phyloP scores from a whole-genome alignment of 2,888 invertebrate genomes.

The Siphlonurus alternatus region DNA sequence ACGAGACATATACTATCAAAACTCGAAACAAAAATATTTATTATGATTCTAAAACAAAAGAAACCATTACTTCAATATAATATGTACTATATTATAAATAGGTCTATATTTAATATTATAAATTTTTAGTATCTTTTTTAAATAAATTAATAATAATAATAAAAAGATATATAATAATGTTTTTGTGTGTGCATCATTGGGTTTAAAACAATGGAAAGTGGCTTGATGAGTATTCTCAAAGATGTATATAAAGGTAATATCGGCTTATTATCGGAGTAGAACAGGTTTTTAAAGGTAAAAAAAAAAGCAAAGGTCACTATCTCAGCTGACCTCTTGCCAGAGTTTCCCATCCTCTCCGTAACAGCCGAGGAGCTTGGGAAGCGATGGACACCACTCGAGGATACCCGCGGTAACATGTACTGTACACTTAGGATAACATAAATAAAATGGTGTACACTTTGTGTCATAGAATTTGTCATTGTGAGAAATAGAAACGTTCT shows the following conservation, averaged over 20 bases:
- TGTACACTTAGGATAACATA: no score
- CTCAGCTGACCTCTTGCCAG: neutral
- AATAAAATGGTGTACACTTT: no score
- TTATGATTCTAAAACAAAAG: neutral
- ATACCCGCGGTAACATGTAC: neutral
- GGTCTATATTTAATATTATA: no score
- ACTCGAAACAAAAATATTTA: neutral
- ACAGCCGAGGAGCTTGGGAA: no score
- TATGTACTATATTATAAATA: no score
- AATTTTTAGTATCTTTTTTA: no score
- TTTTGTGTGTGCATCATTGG: neutral
- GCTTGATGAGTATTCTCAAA: neutral
- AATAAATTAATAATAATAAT: neutral
- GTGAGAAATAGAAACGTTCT: no score
- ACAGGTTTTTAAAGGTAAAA: neutral
- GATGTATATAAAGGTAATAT: slow-evolving; percentile 2
- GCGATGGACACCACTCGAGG: neutral
- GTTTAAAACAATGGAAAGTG: neutral
- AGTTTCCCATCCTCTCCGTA: neutral
- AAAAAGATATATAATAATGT: neutral
- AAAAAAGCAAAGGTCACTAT: slow-evolving; percentile 2
- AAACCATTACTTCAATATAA: neutral
- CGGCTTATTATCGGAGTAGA: slow-evolving; percentile 1
- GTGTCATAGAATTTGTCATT: no score
- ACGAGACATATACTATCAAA: no score